Base-by-base conservation (phyloP, 2,888 invertebrate genomes). In the Masnerella sp. region DNA sequence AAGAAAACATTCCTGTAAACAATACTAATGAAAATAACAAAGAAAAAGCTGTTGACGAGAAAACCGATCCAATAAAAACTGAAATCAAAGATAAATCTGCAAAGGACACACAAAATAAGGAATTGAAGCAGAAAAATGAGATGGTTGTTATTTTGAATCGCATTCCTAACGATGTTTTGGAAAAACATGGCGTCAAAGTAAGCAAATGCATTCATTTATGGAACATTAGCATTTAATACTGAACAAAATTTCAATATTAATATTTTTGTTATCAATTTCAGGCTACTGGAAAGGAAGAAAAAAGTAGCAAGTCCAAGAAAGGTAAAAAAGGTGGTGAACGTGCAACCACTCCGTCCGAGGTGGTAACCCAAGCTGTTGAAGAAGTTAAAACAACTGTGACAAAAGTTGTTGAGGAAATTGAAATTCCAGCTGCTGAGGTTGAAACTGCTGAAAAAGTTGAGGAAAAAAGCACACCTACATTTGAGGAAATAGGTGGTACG, bases 401-500 rank as follows among this genome's bases (percentile, higher is more conserved):
- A 40, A 82, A 82, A 64, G 79, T 79, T 22, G 75, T 70, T 14
- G 74, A 72, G 30, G 78, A 82, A 61, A 59, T 83, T 17, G 80
- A 82, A 18, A 79, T 80, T 62, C 42, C 70, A 30, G 73, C 70
- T 9, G 76, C 75, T 36, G 78, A 78, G 56, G 49, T 67, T 4
- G 51, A 76, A 30, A 80, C 78, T 52, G 77, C 77, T 42, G 78
- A 80, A 51, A 79, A 80, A 62, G 77, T 45, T 43, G 80, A 84
- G 61, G 83, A 81, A 7, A 84, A 83, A 52, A 78, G 59, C 56
- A 78, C 79, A 75, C 86, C 72, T 4, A 90, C 88, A 54, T 91
- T 91, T 80, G 91, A 91, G 82, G 91, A 91, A 86, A 83, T 91
- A 71, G 91, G 90, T 84, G 91, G 91, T 90, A 87, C 86, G 82